Conservation (phyloP, 2,888 invertebrate genomes). For the Entomobrya multifasciata region DNA sequence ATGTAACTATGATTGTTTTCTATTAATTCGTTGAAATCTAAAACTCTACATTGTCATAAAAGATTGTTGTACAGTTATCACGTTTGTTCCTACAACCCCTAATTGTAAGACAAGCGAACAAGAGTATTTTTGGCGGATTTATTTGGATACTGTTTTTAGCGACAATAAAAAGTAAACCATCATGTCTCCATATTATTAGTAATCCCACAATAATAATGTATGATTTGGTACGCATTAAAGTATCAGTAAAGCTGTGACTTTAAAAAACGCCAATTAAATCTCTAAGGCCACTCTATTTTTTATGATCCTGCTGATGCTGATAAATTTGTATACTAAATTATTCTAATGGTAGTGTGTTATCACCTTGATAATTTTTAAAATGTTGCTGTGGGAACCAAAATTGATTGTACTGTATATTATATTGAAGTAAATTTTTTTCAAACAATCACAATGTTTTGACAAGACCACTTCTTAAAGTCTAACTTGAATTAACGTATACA, state of each 20-base stretch:
- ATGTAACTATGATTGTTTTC: no score
- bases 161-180: no score
- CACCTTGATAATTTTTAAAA: no score
- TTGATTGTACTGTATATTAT: not conserved
- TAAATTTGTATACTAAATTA: no score
- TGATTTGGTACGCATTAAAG: no score
- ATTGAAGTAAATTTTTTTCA: not conserved
- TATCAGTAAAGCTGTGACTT: no score
- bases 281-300: no score
- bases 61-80: slow-evolving; percentile 13
- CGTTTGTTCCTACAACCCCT: slow-evolving; percentile 4
- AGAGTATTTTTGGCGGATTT: slow-evolving; percentile 22
- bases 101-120: not conserved
- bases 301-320: no score
- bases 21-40: not conserved
- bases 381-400: not conserved
- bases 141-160: not conserved
- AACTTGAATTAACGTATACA: slow-evolving; percentile 80
- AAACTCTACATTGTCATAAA: not conserved
- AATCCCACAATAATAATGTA: no score
- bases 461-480: slow-evolving; percentile 76
- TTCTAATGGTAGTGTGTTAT: no score
- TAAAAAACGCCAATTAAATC: no score
- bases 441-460: not conserved
- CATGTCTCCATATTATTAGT: no score